Conservation (phyloP, 2,888 invertebrate genomes). For the Tinea trinotella region DNA sequence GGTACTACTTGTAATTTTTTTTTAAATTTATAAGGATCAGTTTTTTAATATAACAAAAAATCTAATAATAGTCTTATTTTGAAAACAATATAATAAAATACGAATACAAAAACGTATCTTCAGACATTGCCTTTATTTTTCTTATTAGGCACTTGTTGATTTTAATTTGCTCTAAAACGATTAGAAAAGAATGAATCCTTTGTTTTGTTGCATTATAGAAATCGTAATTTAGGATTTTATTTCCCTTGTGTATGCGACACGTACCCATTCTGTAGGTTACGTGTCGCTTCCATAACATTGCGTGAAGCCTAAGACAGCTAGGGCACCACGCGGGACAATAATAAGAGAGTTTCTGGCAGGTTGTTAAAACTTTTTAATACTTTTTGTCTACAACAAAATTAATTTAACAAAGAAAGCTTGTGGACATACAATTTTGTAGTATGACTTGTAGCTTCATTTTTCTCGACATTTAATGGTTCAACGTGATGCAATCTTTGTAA, state of each 20-base stretch:
- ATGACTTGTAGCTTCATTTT: background rate
- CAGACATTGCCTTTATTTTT: too few species aligned
- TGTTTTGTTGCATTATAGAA: too few species aligned
- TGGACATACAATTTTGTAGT: background rate
- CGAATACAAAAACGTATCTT: too few species aligned
- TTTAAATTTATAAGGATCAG: too few species aligned
- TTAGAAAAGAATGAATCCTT: too few species aligned
- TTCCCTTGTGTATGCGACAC: background rate
- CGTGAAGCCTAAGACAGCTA: background rate
- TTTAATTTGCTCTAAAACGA: too few species aligned
- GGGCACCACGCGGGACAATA: background rate
- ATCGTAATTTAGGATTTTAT: slow-evolving; percentile 5
- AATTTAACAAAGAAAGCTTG: slow-evolving; percentile 8
- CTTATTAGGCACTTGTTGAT: too few species aligned
- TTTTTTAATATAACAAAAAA: too few species aligned
- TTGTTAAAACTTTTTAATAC: slow-evolving; percentile 21
- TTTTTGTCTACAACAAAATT: slow-evolving; percentile 4
- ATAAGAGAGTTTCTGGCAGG: slow-evolving; percentile 13
- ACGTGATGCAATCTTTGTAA: background rate
- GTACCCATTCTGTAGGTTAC: background rate
- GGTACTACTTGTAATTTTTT: too few species aligned
- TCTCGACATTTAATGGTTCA: background rate
- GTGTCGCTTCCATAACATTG: slow-evolving; percentile 4
- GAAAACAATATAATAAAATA: too few species aligned
- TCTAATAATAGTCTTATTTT: too few species aligned